Conservation (phyloP, 2,888 invertebrate species). For the Aporophyla nigra region DNA sequence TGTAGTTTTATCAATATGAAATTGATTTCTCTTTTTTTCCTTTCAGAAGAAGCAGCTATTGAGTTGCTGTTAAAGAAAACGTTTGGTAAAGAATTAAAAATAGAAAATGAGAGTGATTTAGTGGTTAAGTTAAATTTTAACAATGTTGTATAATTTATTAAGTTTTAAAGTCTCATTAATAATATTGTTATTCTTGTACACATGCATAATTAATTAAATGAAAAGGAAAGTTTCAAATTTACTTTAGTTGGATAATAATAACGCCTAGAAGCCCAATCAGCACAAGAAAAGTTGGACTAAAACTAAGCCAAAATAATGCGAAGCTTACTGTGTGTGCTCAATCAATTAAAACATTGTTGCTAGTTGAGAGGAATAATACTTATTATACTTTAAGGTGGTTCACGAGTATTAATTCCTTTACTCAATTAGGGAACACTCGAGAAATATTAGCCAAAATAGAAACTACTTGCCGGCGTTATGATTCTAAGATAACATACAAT, state of each 20-base stretch:
- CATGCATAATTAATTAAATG: slow-evolving; percentile 66
- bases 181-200: slow-evolving; percentile 79
- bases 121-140: slow-evolving; percentile 85
- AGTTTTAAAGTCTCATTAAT: slow-evolving; percentile 71
- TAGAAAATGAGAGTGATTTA: slow-evolving; percentile 88
- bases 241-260: slow-evolving; percentile 4
- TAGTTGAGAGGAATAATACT: background rate
- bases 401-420: too few species aligned
- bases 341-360: background rate
- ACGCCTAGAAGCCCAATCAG: too few species aligned
- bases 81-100: slow-evolving; percentile 90
- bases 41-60: slow-evolving; percentile 92
- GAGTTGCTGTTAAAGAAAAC: slow-evolving; percentile 91
- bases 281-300: background rate
- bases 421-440: too few species aligned
- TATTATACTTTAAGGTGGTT: background rate
- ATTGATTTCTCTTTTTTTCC: slow-evolving; percentile 36
- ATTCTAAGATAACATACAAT: too few species aligned
- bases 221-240: slow-evolving; percentile 56
- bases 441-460: background rate
- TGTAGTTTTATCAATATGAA: background rate
- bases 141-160: slow-evolving; percentile 78
- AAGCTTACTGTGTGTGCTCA: background rate
- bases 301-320: background rate
- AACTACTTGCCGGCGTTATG: background rate